Percentiles rank a stretch among this genome's conserved stretches.
phyloP scores from a whole-genome alignment of 2,888 invertebrate species.

The Lordiphosa andalusiaca region DNA sequence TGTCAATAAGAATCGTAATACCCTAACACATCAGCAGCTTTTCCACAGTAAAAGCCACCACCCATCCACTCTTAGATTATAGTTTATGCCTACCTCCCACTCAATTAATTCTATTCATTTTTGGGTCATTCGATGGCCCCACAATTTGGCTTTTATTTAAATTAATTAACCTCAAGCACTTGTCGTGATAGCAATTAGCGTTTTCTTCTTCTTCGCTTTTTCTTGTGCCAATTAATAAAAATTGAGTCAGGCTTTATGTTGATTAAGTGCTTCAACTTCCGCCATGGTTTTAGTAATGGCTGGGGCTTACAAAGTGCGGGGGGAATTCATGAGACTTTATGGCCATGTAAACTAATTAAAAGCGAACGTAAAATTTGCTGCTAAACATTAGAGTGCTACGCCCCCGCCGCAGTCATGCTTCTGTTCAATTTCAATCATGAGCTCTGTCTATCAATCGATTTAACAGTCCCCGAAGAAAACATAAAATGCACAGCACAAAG shows the following conservation, averaged over 20 bases:
- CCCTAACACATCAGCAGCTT: too few relatives aligned
- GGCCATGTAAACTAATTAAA: conserved; percentile 66
- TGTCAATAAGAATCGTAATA: too few relatives aligned
- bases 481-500: conserved; percentile 45
- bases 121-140: conserved; percentile 38
- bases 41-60: too few relatives aligned
- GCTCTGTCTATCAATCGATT: conserved; percentile 69
- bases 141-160: conserved; percentile 68
- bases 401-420: conserved; percentile 17
- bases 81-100: too few relatives aligned
- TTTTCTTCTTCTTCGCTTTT: conserved; percentile 14
- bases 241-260: conserved; percentile 38
- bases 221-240: conserved; percentile 57
- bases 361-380: conserved; percentile 50
- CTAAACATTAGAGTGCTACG: conserved; percentile 52
- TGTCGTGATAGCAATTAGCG: conserved; percentile 69
- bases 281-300: conserved; percentile 23
- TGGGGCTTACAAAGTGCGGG: not conserved
- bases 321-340: conserved; percentile 46
- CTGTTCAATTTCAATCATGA: conserved; percentile 67
- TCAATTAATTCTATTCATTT: conserved; percentile 26
- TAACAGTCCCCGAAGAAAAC: conserved; percentile 56
- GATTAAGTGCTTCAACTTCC: conserved; percentile 49
- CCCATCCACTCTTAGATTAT: conserved; percentile 4
- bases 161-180: conserved; percentile 68